Evolutionary conservation across 2,113 vertebrate genomes (phyloP), one percentile per base, ranked within the genome.

Genomic region (Chascanopsetta lugubris): DNA sequence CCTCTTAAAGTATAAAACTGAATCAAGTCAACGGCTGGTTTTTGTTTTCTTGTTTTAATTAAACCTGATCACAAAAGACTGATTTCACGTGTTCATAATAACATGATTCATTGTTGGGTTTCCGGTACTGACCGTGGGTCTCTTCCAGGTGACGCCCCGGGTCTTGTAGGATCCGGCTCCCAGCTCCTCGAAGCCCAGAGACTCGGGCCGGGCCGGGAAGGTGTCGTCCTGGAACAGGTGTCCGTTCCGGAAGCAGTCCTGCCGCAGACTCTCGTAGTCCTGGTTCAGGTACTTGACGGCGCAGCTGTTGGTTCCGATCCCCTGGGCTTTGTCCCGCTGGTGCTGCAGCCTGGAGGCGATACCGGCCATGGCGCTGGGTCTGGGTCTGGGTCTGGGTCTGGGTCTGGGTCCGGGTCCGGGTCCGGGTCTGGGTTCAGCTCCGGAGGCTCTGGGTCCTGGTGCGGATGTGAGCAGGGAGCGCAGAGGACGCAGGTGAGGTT

Each of bases 171-270:
- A 91, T 11, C 18, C 5, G 0, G 85, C 83, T 1, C 88, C 90
- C 49, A 92, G 82, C 15, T 91, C 89, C 0, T 87, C 89, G 72
- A 81, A 89, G 11, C 90, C 91, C 29, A 92, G 73, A 0, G 90
- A 80, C 2, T 77, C 36, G 1, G 59, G 0, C 11, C 2, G 30
- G 0, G 90, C 80, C 11, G 85, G 81, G 54, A 91, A 91, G 3
- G 36, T 18, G 0, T 90, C 83, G 46, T 92, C 91, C 36, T 79
- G 47, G 60, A 90, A 92, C 21, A 91, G 68, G 0, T 15, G 8
- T 0, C 87, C 87, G 2, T n/a, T 22, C 12, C 89, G 63, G 20
- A 90, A 4, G 54, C 88, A 90, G n/a, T 48, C n/a, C n/a, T 51
- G 72, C 61, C 73, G 74, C 67, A 92, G 64, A 69, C 30, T 22